phyloP scores from a whole-genome alignment of 2,797 vertebrate genomes.

The Triplophysa yarkandensis region DNA sequence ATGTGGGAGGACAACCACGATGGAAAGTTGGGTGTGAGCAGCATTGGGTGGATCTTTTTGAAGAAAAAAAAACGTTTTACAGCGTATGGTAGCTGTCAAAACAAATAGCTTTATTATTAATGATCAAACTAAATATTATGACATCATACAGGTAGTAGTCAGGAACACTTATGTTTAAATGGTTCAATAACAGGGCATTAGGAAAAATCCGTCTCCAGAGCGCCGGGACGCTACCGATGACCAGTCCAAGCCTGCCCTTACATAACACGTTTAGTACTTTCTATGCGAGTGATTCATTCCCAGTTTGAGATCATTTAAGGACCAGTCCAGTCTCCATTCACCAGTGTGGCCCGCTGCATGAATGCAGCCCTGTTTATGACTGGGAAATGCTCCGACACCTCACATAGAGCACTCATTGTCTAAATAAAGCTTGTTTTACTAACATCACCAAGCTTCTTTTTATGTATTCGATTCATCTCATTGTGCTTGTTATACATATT shows the following conservation, averaged over 20 bases:
- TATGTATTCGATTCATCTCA: conserved; percentile 39
- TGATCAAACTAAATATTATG: neutral
- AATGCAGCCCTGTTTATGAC: conserved; percentile 51
- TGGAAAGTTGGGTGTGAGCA: neutral
- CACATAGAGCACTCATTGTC: conserved; percentile 53
- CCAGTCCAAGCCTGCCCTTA: neutral
- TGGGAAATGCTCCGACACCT: conserved; percentile 32
- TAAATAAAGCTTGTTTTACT: conserved; percentile 51
- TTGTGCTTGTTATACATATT: conserved; percentile 51
- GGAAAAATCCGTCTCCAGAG: neutral
- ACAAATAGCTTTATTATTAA: too few relatives aligned
- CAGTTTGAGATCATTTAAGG: conserved; percentile 46
- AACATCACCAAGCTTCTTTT: conserved; percentile 44
- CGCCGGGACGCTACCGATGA: neutral
- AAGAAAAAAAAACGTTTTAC: too few relatives aligned
- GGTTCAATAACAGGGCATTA: neutral
- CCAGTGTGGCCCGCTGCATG: conserved; percentile 43
- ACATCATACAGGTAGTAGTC: neutral
- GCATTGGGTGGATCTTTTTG: neutral
- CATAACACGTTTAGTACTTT: conserved; percentile 11
- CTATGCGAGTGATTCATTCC: conserved; percentile 40
- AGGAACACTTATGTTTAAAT: neutral
- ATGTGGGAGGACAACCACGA: too few relatives aligned
- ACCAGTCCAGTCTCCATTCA: conserved; percentile 52
- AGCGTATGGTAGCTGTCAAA: too few relatives aligned